A percentile compares a stretch with the other conserved stretches of the same genome.
Conservation (phyloP, 2,888 invertebrate species). For the Hypena proboscidalis region DNA sequence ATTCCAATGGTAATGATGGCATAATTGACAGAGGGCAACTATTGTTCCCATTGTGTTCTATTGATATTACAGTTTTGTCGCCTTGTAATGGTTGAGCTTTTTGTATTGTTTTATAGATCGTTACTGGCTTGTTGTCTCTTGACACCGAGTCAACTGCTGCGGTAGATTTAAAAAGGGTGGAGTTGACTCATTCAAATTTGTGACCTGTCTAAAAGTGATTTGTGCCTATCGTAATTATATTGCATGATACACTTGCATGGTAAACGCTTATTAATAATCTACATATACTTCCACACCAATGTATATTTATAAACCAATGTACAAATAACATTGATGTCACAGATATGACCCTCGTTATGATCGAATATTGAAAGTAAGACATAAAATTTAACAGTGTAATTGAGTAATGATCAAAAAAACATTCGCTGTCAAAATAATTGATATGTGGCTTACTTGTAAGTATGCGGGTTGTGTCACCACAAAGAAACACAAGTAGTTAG, state of each 20-base stretch:
- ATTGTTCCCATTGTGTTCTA: conserved; percentile 83
- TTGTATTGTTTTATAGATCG: conserved; percentile 73
- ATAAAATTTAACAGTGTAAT: conserved; percentile 73
- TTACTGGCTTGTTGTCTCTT: conserved; percentile 61
- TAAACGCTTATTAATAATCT: conserved; percentile 8
- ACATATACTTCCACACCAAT: conserved; percentile 4
- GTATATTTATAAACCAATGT: conserved; percentile 22
- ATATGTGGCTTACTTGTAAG: conserved; percentile 72
- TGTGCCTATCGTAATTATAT: conserved; percentile 17
- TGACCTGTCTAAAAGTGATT: conserved; percentile 47
- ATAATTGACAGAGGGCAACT: conserved; percentile 84
- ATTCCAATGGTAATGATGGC: conserved; percentile 83
- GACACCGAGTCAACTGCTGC: conserved; percentile 61
- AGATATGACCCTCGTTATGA: conserved; percentile 40
- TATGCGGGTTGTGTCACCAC: conserved; percentile 72
- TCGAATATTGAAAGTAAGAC: conserved; percentile 60
- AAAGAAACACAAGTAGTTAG: conserved; percentile 26
- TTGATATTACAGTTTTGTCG: conserved; percentile 83
- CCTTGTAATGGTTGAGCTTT: conserved; percentile 77
- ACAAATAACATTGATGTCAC: conserved; percentile 25
- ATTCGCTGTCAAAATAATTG: conserved; percentile 77
- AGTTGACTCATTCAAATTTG: conserved; percentile 63
- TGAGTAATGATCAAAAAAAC: conserved; percentile 69
- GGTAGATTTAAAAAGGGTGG: conserved; percentile 76
- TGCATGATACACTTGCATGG: no score